A percentile compares a stretch with the other conserved stretches of the same genome.
phyloP scores from a whole-genome alignment of 2,113 vertebrate species.

The Oreotrochilus melanogaster region DNA sequence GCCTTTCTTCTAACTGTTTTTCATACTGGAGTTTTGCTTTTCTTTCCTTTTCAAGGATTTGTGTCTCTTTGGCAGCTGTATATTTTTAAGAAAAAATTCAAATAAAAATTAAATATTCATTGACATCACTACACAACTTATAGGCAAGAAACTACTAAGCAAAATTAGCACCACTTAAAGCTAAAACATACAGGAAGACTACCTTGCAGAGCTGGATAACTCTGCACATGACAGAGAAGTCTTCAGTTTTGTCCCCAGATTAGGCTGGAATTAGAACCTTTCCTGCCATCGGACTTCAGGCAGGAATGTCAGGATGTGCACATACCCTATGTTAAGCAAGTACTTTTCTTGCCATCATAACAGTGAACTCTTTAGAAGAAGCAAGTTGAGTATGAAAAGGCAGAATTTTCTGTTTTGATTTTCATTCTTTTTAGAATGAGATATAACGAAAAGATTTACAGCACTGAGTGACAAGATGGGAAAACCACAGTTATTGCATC shows the following conservation, averaged over 20 bases:
- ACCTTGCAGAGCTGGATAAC: background rate
- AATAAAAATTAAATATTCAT: background rate
- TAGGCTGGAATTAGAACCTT: background rate
- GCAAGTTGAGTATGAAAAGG: background rate
- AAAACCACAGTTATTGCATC: background rate
- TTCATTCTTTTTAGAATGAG: background rate
- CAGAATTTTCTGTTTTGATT: background rate
- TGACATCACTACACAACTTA: background rate
- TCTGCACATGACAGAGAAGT: background rate
- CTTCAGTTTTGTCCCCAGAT: background rate
- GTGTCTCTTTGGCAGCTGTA: conserved; percentile 87
- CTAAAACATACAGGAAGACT: background rate
- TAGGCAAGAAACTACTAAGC: background rate
- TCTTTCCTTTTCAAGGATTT: conserved; percentile 91
- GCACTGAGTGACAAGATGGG: background rate
- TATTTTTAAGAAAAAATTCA: conserved; percentile 22
- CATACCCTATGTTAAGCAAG: background rate
- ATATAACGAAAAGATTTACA: background rate
- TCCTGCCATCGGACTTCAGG: background rate
- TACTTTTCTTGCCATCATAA: background rate
- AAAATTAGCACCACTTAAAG: background rate
- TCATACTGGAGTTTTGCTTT: conserved; percentile 91
- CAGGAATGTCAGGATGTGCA: conserved; percentile 5
- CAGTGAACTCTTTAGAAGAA: background rate
- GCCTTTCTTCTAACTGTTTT: conserved; percentile 91